Percentiles rank a stretch among this genome's conserved stretches.
phyloP scores from a whole-genome alignment of 2,888 invertebrate genomes.

The Calameuta pallipes region DNA sequence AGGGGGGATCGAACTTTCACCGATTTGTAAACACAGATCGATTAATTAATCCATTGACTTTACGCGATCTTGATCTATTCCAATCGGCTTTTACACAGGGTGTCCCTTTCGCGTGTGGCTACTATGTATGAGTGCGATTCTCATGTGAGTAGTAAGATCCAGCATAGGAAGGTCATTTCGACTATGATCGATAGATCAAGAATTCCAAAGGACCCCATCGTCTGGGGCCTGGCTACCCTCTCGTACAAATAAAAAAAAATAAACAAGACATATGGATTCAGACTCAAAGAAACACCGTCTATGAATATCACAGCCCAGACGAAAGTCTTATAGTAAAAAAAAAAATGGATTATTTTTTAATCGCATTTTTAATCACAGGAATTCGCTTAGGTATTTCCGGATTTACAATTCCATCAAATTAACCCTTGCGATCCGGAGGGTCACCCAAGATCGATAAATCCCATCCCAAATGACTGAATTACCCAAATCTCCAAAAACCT shows the following conservation, averaged over 20 bases:
- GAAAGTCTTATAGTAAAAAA: background rate
- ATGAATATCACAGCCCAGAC: background rate
- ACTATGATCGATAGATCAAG: background rate
- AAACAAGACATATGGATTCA: background rate
- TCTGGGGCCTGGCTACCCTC: background rate
- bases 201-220: background rate
- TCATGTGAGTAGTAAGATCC: background rate
- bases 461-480: background rate
- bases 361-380: background rate
- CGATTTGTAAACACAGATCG: slow-evolving; percentile 41
- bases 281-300: background rate
- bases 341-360: background rate
- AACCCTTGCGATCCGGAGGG: background rate
- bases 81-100: background rate
- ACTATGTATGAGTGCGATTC: background rate
- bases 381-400: background rate
- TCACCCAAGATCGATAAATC: background rate
- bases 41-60: slow-evolving; percentile 32
- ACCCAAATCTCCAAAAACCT: background rate
- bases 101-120: background rate
- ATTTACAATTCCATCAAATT: background rate
- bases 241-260: background rate
- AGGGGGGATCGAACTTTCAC: slow-evolving; percentile 32
- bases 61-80: slow-evolving; percentile 20
- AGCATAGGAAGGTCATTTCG: background rate